Evolutionary conservation across 1,140 invertebrate species (phyloP), one percentile per base, ranked within the genome.

Genomic region (Papilio glaucus): DNA sequence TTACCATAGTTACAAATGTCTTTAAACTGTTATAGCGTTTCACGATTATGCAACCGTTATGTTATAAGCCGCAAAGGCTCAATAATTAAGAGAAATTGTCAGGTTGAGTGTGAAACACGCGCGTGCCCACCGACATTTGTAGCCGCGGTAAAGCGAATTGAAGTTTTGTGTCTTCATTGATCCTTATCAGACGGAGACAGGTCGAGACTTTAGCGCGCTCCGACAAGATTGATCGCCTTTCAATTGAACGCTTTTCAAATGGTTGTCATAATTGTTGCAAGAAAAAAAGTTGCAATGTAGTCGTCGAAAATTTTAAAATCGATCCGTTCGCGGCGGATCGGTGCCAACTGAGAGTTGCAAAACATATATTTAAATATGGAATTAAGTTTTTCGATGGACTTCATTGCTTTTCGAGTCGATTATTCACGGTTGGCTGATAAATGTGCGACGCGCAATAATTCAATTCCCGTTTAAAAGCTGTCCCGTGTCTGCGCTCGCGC

Each of bases 391-490:
- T 88, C 82, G 83, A 85, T 83, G 78, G 79, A 80, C 81, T 85
- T 87, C 82, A 84, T 89, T 86, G 86, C 83, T 77, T 85, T 88
- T 83, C 80, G 82, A 80, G 78, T 75, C 85, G 83, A 91, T 90
- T 89, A 90, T 84, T 90, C 88, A 88, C 75, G 82, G 82, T 73
- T 72, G 68, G 74, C 80, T 90, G 88, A 90, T 89, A 86, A 89
- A 92, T 90, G 87, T 84, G 79, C 81, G 86, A 85, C 81, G 83
- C 83, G 86, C 78, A 89, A 91, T 89, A 91, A 89, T 89, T 88
- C 84, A 87, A 87, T 86, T 84, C 83, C 85, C 81, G 85, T 87
- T 88, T 84, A 87, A 83, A 81, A 84, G 79, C 77, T 80, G 83
- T 82, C 83, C 76, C 79, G 77, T 80, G 79, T 78, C 78, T 72